Percentiles rank a stretch among this genome's conserved stretches.
phyloP scores from a whole-genome alignment of 2,888 invertebrate species.

The Blera fallax region DNA sequence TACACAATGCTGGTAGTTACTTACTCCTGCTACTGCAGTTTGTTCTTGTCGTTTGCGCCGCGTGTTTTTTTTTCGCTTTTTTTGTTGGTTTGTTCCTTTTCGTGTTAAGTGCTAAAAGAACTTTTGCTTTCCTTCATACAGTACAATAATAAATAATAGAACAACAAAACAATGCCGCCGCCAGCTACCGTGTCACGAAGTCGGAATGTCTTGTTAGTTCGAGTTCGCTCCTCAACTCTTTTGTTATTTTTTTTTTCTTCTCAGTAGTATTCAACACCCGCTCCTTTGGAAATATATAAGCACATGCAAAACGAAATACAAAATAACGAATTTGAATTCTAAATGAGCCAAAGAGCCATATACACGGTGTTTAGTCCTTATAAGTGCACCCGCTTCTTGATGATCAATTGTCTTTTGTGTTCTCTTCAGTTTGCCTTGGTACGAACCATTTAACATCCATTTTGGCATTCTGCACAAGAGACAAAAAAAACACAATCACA shows the following conservation, averaged over 20 bases:
- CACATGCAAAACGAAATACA: constrained; percentile 32
- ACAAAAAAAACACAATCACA: not conserved
- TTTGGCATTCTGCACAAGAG: constrained; percentile 17
- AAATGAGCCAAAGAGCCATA: constrained; percentile 62
- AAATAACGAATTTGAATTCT: constrained; percentile 60
- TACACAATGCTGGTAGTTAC: constrained; percentile 62
- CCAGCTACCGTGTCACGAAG: constrained; percentile 71
- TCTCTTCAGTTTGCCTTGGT: not conserved
- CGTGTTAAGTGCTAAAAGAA: constrained; percentile 61
- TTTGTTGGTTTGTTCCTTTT: constrained; percentile 30
- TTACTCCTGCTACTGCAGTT: not conserved
- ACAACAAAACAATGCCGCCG: constrained; percentile 56
- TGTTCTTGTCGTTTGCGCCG: constrained; percentile 29
- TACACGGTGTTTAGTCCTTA: constrained; percentile 54
- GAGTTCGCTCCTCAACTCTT: constrained; percentile 63
- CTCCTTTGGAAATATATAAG: not conserved
- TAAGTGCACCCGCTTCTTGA: constrained; percentile 47
- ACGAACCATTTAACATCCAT: constrained; percentile 42
- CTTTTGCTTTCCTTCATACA: constrained; percentile 66
- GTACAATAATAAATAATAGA: constrained; percentile 61
- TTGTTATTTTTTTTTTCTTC: constrained; percentile 32
- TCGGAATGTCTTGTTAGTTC: constrained; percentile 61
- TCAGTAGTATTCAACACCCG: constrained; percentile 42
- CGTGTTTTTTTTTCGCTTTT: too few species aligned
- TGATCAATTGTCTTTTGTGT: constrained; percentile 61